Evolutionary conservation across 2,797 vertebrate species (phyloP).

Genomic region (Brachymystax lenok): DNA sequence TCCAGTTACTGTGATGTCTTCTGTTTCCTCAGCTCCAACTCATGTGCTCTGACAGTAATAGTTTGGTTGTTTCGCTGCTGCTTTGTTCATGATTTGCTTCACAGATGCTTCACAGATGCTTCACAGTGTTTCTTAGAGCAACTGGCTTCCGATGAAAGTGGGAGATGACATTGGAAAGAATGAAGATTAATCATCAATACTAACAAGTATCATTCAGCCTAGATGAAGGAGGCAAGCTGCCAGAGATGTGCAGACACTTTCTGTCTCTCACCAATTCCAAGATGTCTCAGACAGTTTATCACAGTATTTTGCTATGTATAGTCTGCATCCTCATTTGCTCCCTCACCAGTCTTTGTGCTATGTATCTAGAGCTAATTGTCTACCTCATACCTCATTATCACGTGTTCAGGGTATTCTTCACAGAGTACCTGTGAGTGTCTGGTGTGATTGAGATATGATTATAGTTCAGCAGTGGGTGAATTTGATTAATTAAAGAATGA

Average conservation of each 20-base stretch:
- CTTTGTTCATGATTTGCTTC: not conserved
- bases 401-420: not conserved
- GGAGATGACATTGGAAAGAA: conserved; percentile 56
- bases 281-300: conserved; percentile 5
- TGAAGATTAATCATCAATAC: conserved; percentile 56
- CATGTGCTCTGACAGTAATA: conserved; percentile 41
- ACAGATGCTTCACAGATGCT: conserved; percentile 24
- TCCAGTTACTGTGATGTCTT: conserved; percentile 41
- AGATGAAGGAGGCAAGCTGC: conserved; percentile 35
- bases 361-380: not conserved
- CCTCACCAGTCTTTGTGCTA: not conserved
- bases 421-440: not conserved
- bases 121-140: conserved; percentile 48
- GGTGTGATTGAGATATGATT: not conserved
- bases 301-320: too few species aligned
- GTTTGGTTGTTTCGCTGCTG: conserved; percentile 64
- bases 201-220: conserved; percentile 56
- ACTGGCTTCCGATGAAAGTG: conserved; percentile 58
- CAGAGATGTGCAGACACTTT: conserved; percentile 30
- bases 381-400: not conserved
- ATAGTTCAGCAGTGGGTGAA: not conserved
- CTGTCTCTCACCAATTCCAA: conserved; percentile 16
- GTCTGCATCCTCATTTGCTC: too few species aligned
- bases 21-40: conserved; percentile 46
- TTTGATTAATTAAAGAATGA: not conserved